These are phyloP conservation scores for Diadophis punctatus DNA, from an alignment of 2,113 vertebrate genomes.

Conservation along the genomic window DNA sequence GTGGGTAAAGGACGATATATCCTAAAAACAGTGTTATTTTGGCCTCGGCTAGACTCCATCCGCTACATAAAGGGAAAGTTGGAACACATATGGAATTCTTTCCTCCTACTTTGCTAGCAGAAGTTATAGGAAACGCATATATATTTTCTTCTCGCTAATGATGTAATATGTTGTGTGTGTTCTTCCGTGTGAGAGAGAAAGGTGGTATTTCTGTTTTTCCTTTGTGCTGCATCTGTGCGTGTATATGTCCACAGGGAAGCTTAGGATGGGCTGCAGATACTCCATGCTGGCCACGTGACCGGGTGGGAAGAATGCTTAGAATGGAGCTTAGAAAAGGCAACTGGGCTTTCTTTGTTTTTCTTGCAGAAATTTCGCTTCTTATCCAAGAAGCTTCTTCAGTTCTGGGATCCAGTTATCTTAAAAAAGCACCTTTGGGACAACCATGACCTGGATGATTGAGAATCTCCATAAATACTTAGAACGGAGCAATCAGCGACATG, in stretches of 20 bases:
- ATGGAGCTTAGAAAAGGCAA: not conserved
- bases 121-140: not conserved
- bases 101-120: not conserved
- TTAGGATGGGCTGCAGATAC: not conserved
- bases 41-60: not conserved
- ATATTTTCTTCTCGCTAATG: not conserved
- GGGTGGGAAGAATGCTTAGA: not conserved
- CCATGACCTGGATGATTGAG: not conserved
- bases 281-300: not conserved
- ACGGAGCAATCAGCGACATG: not conserved
- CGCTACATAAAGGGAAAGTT: not conserved
- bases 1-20: not conserved
- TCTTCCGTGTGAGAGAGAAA: not conserved
- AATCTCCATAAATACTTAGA: not conserved
- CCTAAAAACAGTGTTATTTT: not conserved
- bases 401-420: too few species aligned
- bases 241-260: not conserved
- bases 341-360: too few species aligned
- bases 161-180: not conserved
- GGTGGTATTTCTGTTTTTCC: not conserved
- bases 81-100: not conserved
- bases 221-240: not conserved
- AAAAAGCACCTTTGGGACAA: too few species aligned
- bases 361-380: too few species aligned
- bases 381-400: too few species aligned